Base-by-base conservation (phyloP, 1,140 invertebrate genomes). In the Araneus ventricosus region DNA sequence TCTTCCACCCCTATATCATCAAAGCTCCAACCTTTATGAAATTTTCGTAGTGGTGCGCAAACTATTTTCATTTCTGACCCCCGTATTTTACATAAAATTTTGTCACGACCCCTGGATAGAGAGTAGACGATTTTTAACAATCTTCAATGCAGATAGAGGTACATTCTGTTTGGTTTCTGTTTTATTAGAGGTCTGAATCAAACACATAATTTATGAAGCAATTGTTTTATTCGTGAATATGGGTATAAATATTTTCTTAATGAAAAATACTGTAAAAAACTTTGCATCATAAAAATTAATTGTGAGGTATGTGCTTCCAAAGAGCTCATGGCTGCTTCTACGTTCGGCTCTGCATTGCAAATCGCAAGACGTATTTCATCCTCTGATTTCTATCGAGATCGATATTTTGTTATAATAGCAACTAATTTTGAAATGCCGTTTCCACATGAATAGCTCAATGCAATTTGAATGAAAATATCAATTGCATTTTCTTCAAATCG, bases 311-410 rank as follows among this genome's bases (percentile, higher is more conserved):
- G 45, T 24, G 70, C 70, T 80, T 80, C 2, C 88, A 90, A 80
- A 90, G 70, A 90, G 67, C 45, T 90, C 97, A 97, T 98, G 94
- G 59, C 24, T 90, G 70, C 88, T 90, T 90, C 39, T 24, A 57
- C 61, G 39, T 90, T 90, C 45, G 70, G 30, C 57, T 90, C 70
- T 80, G 70, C 22, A 59, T 90, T 61, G 70, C 41, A 39, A 90
- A 90, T 90, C 1, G 41, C 70, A 80, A 90, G 45, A 10, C 45
- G 70, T 79, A 27, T 30, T 14, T 67, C 8, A 87, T 87, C 85
- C 59, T 34, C 41, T 24, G 27, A 80, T 41, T 30, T 37, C n/a
- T n/a, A n/a, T n/a, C n/a, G n/a, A n/a, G n/a, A n/a, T n/a, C 88
- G 27, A 80, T 90, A 57, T 80, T 90, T 90, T 90, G 45, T 90